phyloP scores from a whole-genome alignment of 2,888 invertebrate species.

The Thereva unica region DNA sequence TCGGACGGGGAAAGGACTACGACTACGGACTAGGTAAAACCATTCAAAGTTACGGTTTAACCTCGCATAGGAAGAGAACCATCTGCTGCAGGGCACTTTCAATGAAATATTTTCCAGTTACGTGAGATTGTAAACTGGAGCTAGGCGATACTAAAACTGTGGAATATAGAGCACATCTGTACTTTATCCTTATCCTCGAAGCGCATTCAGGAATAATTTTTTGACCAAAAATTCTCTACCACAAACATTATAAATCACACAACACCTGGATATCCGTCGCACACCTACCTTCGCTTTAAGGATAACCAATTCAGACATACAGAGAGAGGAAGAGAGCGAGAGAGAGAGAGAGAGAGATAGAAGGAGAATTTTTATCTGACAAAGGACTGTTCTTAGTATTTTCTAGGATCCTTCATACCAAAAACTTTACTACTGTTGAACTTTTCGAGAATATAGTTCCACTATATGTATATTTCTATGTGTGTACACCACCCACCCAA shows the following conservation, averaged over 20 bases:
- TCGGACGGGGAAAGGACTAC: no score
- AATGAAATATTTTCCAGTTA: constrained; percentile 34
- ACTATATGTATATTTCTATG: no score
- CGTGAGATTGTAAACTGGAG: constrained; percentile 29
- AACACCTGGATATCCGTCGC: constrained; percentile 29
- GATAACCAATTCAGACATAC: no score
- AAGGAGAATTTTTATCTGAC: no score
- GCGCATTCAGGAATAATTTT: constrained; percentile 16
- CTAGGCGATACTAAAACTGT: constrained; percentile 1
- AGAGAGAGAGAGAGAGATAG: no score
- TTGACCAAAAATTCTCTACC: constrained; percentile 25
- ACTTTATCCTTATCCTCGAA: constrained; percentile 11
- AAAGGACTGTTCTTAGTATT: no score
- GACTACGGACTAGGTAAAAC: constrained; percentile 22
- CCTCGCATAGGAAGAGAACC: constrained; percentile 1
- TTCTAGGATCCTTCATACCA: no score
- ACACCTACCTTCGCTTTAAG: constrained; percentile 9
- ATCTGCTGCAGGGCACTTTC: constrained; percentile 30
- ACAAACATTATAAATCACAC: constrained; percentile 29
- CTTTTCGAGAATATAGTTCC: no score
- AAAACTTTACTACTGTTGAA: no score
- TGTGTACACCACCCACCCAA: no score
- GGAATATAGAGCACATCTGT: constrained; percentile 3
- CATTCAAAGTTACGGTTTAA: constrained; percentile 31
- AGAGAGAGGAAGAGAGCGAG: no score